phyloP scores from a whole-genome alignment of 2,888 invertebrate genomes.

The Digitonthophagus gazella region DNA sequence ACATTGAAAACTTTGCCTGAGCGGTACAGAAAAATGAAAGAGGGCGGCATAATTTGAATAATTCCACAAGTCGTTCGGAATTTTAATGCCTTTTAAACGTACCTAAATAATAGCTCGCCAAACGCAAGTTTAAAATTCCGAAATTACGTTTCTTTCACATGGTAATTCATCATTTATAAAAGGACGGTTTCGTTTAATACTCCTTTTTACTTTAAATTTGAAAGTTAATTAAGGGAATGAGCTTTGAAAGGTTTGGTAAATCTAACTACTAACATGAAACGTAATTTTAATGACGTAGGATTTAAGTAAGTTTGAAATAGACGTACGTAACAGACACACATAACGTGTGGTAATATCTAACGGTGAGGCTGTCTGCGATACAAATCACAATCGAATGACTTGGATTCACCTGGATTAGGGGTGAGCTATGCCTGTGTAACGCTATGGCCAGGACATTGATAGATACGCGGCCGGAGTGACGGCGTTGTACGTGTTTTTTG shows the following conservation, averaged over 20 bases:
- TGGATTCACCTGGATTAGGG: constrained; percentile 48
- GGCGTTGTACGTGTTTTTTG: constrained; percentile 20
- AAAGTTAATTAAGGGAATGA: too few species aligned
- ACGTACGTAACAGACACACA: background rate
- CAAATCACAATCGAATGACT: constrained; percentile 48
- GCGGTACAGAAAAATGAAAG: too few species aligned
- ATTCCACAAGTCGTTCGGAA: background rate
- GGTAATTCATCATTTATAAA: background rate
- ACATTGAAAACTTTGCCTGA: too few species aligned
- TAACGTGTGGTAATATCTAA: background rate
- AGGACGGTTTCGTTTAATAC: too few species aligned
- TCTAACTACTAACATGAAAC: too few species aligned
- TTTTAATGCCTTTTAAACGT: background rate
- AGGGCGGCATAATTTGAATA: background rate
- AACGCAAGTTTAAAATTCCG: background rate
- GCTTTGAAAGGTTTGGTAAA: too few species aligned
- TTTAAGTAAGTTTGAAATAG: too few species aligned
- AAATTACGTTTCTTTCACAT: background rate
- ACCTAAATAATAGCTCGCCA: background rate
- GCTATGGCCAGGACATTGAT: constrained; percentile 31
- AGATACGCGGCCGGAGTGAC: constrained; percentile 29
- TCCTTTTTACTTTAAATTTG: too few species aligned
- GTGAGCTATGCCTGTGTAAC: constrained; percentile 26
- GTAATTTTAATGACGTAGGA: too few species aligned
- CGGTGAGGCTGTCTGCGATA: constrained; percentile 39